phyloP scores from a whole-genome alignment of 1,140 invertebrate genomes.

The Amphibalanus amphitrite region DNA sequence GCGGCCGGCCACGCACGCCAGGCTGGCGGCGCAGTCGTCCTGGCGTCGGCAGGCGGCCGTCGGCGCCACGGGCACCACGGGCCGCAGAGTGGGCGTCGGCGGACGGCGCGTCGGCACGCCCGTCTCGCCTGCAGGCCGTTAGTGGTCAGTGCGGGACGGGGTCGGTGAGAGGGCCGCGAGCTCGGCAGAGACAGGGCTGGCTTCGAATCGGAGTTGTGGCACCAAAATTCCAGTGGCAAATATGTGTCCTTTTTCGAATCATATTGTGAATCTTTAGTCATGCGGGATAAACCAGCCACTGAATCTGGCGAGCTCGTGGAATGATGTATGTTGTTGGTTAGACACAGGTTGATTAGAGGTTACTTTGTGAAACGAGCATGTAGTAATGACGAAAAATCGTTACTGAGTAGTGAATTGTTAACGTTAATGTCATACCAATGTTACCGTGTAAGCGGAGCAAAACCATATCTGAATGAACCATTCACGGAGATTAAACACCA shows the following conservation, averaged over 20 bases:
- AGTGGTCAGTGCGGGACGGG: background rate
- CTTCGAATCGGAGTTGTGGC: too few species aligned
- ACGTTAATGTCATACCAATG: too few species aligned
- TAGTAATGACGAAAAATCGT: too few species aligned
- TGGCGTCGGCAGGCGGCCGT: slow-evolving; percentile 16
- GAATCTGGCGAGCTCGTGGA: too few species aligned
- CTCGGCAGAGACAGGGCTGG: too few species aligned
- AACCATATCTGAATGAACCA: too few species aligned
- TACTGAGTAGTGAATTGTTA: background rate
- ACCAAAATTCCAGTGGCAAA: too few species aligned
- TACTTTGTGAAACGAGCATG: background rate
- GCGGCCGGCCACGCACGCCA: slow-evolving; percentile 20
- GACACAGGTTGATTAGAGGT: background rate
- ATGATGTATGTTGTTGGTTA: background rate
- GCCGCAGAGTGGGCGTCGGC: background rate
- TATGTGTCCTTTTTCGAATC: too few species aligned
- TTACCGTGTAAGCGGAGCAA: too few species aligned
- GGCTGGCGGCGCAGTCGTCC: slow-evolving; percentile 20
- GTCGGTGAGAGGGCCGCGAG: background rate
- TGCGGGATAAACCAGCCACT: too few species aligned
- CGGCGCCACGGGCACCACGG: slow-evolving; percentile 17
- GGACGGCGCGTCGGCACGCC: background rate
- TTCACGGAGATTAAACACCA: too few species aligned
- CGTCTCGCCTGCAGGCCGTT: background rate
- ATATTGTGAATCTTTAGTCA: too few species aligned